Evolutionary conservation across 2,797 vertebrate genomes (phyloP).

Genomic region (Propithecus deckenii): DNA sequence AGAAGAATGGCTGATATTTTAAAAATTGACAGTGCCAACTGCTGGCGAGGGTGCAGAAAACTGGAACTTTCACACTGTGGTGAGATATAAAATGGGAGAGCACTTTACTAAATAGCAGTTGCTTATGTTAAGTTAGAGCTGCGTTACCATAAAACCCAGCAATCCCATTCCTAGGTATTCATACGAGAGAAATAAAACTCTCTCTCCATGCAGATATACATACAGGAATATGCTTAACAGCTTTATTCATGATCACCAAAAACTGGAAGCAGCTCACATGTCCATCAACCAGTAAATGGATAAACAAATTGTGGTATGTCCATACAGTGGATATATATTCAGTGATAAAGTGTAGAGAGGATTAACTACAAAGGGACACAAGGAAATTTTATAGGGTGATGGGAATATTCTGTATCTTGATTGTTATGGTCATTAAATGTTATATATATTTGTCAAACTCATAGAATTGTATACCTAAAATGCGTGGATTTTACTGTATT

Average conservation of each 20-base stretch:
- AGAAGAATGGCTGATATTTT: background rate
- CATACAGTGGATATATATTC: background rate
- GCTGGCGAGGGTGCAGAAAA: background rate
- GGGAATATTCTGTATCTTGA: background rate
- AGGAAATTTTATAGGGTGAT: background rate
- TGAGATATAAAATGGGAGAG: background rate
- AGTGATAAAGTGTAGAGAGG: background rate
- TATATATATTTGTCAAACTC: background rate
- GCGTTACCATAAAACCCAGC: background rate
- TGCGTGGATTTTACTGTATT: background rate
- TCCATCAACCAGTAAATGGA: background rate
- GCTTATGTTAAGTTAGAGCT: background rate
- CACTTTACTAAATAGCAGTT: constrained; percentile 5
- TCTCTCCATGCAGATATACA: background rate
- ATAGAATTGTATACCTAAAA: background rate
- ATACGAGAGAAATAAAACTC: background rate
- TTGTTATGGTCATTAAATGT: background rate
- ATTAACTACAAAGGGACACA: background rate
- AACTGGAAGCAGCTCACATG: background rate
- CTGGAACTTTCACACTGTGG: background rate
- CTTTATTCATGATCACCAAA: background rate
- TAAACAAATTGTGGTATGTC: background rate
- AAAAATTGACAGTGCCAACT: background rate
- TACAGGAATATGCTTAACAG: background rate
- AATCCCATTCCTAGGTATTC: background rate